Base-by-base conservation (phyloP, 1,140 invertebrate genomes). In the Lepidurus arcticus region DNA sequence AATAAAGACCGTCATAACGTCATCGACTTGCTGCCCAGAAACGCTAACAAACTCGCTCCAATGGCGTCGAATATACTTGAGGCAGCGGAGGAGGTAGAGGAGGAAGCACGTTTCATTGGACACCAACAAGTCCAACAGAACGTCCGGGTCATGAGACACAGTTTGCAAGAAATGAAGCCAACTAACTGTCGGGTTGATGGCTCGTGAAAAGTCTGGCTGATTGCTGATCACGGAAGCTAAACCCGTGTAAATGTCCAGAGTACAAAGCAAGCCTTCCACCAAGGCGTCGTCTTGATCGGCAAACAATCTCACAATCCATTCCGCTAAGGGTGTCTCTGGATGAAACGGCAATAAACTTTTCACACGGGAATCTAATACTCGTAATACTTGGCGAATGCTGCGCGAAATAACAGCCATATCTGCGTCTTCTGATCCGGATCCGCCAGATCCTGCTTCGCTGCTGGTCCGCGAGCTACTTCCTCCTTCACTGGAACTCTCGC, bases 91-190 rank as follows among this genome's bases (percentile, higher is more conserved):
- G 75, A 97, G 86, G 86, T 96, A 97, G 5, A 95, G 85, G 73
- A 96, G 85, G 84, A 96, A 96, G 85, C 93, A 95, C 7, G 94
- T 97, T 84, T 96, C 94, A 83, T 94, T 95, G 81, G 93, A 94
- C 42, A 95, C 92, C 78, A 97, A 87, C 83, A 94, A 90, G 87
- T 97, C 94, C 45, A 97, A 85, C 24, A 96, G 83, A 1, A 96
- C 90, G 83, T 92, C 91, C 13, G 90, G 90, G 83, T 95, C 93
- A 82, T 93, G 91, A 73, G 92, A 92, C 16, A 95, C 92, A 73
- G 93, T 91, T 81, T 91, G 89, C 10, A 95, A 86, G 84, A 95
- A 95, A 83, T 94, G 91, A 75, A 94, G 88, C 82, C 95, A 95
- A 16, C 93, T 94, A 75, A 90, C 87, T 78, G 92, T 90, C 0